Conservation (phyloP, 2,797 vertebrate species). For the Parauchenoglanis punctatus region DNA sequence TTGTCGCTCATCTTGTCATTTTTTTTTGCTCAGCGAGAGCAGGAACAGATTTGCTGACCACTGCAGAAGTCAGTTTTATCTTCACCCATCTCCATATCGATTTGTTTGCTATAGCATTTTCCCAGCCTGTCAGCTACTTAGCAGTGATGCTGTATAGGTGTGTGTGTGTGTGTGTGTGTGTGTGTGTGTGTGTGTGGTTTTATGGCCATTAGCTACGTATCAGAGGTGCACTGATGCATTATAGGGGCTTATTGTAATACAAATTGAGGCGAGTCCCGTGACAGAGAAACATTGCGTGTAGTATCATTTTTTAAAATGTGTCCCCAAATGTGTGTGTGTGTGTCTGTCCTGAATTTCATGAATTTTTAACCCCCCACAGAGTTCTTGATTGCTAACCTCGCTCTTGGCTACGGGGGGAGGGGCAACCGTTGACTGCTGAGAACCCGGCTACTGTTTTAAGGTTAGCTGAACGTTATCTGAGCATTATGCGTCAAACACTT, state of each 20-base stretch:
- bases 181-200: constrained; percentile 27
- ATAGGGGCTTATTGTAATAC: constrained; percentile 41
- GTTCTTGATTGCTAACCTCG: constrained; percentile 14
- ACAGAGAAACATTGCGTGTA: background rate
- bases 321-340: background rate
- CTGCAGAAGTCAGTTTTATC: constrained; percentile 48
- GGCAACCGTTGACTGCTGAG: background rate
- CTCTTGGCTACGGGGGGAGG: constrained; percentile 26
- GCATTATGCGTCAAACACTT: background rate
- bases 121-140: constrained; percentile 58
- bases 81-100: constrained; percentile 51
- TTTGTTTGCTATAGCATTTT: constrained; percentile 57
- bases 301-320: background rate
- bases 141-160: constrained; percentile 48
- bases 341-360: constrained; percentile 27
- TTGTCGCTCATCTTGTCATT: background rate
- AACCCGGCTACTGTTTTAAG: background rate
- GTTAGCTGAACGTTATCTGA: background rate
- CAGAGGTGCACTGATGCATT: constrained; percentile 43
- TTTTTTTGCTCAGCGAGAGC: background rate
- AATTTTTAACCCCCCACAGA: constrained; percentile 37
- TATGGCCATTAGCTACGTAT: constrained; percentile 54
- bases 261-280: constrained; percentile 30
- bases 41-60: constrained; percentile 46
- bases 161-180: constrained; percentile 34